Percentiles rank a stretch among this genome's conserved stretches.
phyloP scores from a whole-genome alignment of 2,888 invertebrate genomes.

The Eupithecia insigniata region DNA sequence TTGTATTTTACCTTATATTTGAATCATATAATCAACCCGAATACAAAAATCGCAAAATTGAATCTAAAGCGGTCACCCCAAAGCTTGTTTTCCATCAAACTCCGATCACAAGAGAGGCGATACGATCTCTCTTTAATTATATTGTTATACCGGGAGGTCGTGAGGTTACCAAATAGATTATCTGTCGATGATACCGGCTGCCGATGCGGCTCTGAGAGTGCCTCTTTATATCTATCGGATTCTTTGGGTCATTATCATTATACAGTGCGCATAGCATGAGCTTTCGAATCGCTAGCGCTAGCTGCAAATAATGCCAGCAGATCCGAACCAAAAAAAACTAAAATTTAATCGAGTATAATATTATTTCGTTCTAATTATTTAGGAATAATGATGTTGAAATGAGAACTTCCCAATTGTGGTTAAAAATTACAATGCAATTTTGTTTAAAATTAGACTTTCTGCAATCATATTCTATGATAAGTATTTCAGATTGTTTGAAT shows the following conservation, averaged over 20 bases:
- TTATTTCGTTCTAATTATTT: neutral
- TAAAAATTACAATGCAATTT: neutral
- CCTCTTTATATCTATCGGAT: constrained; percentile 75
- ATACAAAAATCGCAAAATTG: neutral
- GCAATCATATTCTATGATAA: neutral
- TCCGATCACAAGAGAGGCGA: constrained; percentile 8
- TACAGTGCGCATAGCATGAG: constrained; percentile 22
- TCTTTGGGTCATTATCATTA: constrained; percentile 76
- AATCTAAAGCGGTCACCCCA: neutral
- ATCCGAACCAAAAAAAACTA: too few species aligned
- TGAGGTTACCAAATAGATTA: constrained; percentile 84
- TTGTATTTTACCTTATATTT: neutral
- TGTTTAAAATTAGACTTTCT: neutral
- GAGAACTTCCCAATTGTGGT: neutral
- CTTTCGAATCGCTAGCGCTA: neutral
- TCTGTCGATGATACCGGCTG: constrained; percentile 75
- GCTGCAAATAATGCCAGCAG: too few species aligned
- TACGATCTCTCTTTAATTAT: constrained; percentile 82
- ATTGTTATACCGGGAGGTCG: constrained; percentile 82
- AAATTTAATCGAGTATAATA: neutral
- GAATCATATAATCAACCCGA: neutral
- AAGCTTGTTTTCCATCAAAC: constrained; percentile 16
- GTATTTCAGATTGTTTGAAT: neutral
- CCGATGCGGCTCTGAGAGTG: constrained; percentile 74
- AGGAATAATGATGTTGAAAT: neutral